Percentiles rank a stretch among this genome's conserved stretches.
These are phyloP conservation scores for Hemitrygon akajei DNA, from an alignment of 2,797 vertebrate genomes.

Conservation along the genomic window DNA sequence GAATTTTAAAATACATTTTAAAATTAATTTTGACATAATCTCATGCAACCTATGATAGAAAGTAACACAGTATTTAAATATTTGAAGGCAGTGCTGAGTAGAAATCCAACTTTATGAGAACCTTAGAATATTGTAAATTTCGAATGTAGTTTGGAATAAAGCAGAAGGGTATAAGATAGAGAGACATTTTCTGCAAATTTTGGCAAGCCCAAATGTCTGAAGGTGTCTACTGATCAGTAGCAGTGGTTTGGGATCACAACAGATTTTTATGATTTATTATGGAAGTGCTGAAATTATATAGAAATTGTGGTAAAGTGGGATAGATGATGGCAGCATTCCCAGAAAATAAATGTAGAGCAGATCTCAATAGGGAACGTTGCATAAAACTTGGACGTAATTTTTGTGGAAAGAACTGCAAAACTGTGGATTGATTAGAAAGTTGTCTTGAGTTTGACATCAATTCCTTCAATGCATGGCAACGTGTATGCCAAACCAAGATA, in stretches of 20 bases:
- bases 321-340: neutral
- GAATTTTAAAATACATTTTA: neutral
- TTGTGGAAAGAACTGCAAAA: neutral
- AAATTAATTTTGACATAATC: neutral
- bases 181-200: neutral
- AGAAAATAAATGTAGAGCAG: slow-evolving; percentile 18
- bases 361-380: neutral
- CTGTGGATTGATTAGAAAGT: no score
- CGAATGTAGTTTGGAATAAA: neutral
- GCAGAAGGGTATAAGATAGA: neutral
- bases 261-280: neutral
- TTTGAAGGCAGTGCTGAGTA: neutral
- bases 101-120: neutral
- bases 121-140: neutral
- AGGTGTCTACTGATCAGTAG: neutral
- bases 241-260: neutral
- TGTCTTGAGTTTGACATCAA: neutral
- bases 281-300: neutral
- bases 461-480: neutral
- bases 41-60: neutral
- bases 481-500: neutral
- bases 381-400: neutral
- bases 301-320: neutral
- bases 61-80: neutral
- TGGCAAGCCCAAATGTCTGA: neutral